Percentiles rank a stretch among this genome's conserved stretches.
These are phyloP conservation scores for Centropus unirufus DNA, from an alignment of 2,113 vertebrate species.

Conservation along the genomic window DNA sequence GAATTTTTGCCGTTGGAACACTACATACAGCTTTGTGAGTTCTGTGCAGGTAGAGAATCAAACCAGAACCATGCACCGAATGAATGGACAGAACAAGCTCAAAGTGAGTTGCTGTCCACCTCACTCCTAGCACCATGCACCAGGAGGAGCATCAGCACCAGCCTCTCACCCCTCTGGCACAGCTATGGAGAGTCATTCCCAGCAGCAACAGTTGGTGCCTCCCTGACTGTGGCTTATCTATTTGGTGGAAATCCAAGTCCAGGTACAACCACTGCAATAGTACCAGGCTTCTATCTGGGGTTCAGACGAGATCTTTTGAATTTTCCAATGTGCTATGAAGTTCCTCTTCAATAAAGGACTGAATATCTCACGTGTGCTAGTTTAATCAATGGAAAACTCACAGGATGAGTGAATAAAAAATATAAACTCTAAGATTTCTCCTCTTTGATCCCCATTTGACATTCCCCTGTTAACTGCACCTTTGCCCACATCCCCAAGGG, in stretches of 20 bases:
- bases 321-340: background rate
- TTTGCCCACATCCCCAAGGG: background rate
- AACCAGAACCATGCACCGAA: background rate
- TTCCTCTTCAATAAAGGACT: background rate
- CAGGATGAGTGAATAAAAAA: background rate
- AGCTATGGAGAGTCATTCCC: accelerated
- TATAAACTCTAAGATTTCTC: background rate
- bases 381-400: background rate
- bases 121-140: background rate
- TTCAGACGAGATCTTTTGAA: background rate
- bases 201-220: background rate
- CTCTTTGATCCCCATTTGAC: background rate
- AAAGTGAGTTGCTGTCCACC: background rate
- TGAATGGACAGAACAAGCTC: background rate
- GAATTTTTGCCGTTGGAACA: background rate
- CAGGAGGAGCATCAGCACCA: background rate
- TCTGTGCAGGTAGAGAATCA: background rate
- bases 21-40: background rate
- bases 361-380: background rate
- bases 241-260: background rate
- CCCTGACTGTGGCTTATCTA: background rate
- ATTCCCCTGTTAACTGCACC: background rate
- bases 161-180: accelerated
- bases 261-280: background rate
- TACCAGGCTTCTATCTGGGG: background rate